Evolutionary conservation across 2,888 invertebrate species (phyloP).

Genomic region (Apomyelois bistriatella): DNA sequence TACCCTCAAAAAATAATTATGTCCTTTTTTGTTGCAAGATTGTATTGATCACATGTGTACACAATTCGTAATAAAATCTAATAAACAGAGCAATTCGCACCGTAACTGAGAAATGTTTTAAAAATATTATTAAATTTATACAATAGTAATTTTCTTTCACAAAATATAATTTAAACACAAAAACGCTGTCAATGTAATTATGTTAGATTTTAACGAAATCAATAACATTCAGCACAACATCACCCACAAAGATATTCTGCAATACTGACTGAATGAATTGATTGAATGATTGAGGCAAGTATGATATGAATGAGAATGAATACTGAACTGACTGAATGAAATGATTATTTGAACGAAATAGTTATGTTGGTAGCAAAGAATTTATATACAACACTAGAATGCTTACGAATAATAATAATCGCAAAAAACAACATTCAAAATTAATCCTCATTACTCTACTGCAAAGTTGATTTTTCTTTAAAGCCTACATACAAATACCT

Average conservation of each 20-base stretch:
- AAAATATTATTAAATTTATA: slow-evolving; percentile 16
- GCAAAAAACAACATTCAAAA: too few species aligned
- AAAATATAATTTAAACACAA: slow-evolving; percentile 21
- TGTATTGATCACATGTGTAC: slow-evolving; percentile 71
- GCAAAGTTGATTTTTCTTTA: too few species aligned
- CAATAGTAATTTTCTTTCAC: slow-evolving; percentile 19
- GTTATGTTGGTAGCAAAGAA: too few species aligned
- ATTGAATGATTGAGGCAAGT: slow-evolving; percentile 24
- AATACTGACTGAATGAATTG: slow-evolving; percentile 43
- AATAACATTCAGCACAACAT: slow-evolving; percentile 31
- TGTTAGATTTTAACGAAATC: slow-evolving; percentile 23
- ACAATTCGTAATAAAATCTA: slow-evolving; percentile 40
- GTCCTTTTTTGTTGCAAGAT: slow-evolving; percentile 30
- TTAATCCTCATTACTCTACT: too few species aligned
- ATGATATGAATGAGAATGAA: slow-evolving; percentile 30
- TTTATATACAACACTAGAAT: too few species aligned
- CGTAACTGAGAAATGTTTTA: slow-evolving; percentile 11
- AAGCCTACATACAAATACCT: too few species aligned
- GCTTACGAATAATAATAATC: too few species aligned
- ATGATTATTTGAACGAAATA: background rate
- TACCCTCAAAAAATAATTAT: slow-evolving; percentile 55
- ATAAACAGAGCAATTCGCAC: slow-evolving; percentile 19
- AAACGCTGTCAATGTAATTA: slow-evolving; percentile 33
- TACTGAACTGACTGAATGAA: slow-evolving; percentile 19
- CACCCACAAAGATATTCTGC: slow-evolving; percentile 25